Percentiles rank a stretch among this genome's conserved stretches.
Evolutionary conservation across 2,113 vertebrate species (phyloP).

Genomic region (Pollimyrus isidori): DNA sequence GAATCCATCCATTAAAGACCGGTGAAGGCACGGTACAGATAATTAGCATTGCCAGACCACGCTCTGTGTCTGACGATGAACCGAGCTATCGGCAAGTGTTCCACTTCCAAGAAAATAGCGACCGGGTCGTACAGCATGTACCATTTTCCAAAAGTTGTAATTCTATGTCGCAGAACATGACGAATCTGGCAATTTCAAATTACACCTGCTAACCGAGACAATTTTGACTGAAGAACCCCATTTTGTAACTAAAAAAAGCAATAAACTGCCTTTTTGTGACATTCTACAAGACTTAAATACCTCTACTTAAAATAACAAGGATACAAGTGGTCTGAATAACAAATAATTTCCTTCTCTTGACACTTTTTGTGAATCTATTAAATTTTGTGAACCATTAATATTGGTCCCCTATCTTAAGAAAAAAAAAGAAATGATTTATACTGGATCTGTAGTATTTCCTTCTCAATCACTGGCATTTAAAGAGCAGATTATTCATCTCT

Average conservation of each 20-base stretch:
- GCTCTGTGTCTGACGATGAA: slow-evolving; percentile 21
- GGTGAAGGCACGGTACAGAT: slow-evolving; percentile 32
- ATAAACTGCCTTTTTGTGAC: slow-evolving; percentile 11
- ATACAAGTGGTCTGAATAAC: slow-evolving; percentile 26
- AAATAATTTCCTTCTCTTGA: slow-evolving; percentile 27
- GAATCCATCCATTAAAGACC: slow-evolving; percentile 11
- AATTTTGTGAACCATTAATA: slow-evolving; percentile 26
- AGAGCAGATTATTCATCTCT: slow-evolving; percentile 30
- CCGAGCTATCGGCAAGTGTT: not conserved
- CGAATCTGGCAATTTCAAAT: not conserved
- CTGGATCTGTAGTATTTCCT: slow-evolving; percentile 33
- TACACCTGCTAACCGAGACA: not conserved
- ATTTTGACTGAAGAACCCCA: not conserved
- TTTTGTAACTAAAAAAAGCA: not conserved
- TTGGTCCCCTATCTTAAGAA: slow-evolving; percentile 17
- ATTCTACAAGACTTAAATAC: slow-evolving; percentile 24
- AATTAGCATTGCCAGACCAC: slow-evolving; percentile 27
- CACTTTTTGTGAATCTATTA: slow-evolving; percentile 21
- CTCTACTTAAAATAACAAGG: not conserved
- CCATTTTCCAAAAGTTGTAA: not conserved
- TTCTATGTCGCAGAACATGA: not conserved
- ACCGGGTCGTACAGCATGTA: slow-evolving; percentile 13
- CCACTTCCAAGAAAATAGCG: slow-evolving; percentile 14
- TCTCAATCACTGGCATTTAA: slow-evolving; percentile 30
- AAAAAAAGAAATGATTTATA: slow-evolving; percentile 29